Conservation (phyloP, 2,797 vertebrate genomes). For the Enteromius thamalakanensis region DNA sequence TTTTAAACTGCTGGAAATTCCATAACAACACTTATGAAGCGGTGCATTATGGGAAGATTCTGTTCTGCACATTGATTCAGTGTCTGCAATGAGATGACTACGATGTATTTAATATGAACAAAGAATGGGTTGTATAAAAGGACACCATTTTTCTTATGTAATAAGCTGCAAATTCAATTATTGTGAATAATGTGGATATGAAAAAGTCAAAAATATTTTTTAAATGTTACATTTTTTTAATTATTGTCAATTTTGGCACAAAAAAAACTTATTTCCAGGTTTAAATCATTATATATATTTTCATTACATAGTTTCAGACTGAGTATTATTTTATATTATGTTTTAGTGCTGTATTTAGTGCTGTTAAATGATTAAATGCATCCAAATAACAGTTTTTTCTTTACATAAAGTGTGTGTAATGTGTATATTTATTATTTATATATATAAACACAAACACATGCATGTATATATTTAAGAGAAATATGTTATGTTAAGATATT, state of each 20-base stretch:
- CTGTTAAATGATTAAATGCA: too few relatives aligned
- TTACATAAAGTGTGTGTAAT: too few relatives aligned
- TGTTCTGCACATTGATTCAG: background rate
- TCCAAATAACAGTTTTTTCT: too few relatives aligned
- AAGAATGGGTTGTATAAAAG: background rate
- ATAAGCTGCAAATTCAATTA: background rate
- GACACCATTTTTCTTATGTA: background rate
- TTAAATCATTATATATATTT: background rate
- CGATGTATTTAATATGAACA: background rate
- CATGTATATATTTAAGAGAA: too few relatives aligned
- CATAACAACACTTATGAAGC: slow-evolving; percentile 23
- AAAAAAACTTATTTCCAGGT: background rate
- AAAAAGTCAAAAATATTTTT: background rate
- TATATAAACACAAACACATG: too few relatives aligned
- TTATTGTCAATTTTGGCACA: background rate
- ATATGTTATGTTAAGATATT: too few relatives aligned
- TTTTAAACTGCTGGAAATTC: slow-evolving; percentile 30
- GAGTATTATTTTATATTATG: too few relatives aligned
- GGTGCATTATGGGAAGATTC: slow-evolving; percentile 4
- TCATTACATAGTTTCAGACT: too few relatives aligned
- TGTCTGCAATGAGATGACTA: background rate
- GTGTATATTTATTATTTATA: too few relatives aligned
- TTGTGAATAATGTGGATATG: background rate
- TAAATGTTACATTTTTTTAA: too few relatives aligned
- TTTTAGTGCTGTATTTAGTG: too few relatives aligned